Evolutionary conservation across 2,797 vertebrate species (phyloP), one percentile per base, ranked within the genome.

Genomic region (Amphiprion clarkii): DNA sequence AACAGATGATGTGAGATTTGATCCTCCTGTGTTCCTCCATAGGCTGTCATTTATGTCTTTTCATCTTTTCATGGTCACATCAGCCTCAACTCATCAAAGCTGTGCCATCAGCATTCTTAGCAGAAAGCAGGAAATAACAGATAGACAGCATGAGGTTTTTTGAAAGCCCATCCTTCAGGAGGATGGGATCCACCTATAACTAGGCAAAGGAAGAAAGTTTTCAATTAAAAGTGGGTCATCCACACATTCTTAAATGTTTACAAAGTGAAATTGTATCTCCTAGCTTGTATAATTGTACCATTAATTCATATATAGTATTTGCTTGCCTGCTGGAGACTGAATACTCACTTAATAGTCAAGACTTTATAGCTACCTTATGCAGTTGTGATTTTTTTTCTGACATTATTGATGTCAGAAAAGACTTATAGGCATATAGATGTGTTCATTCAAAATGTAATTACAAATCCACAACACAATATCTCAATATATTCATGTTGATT

Each of bases 11-110:
- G 67, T 70, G 74, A 77, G 81, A 83, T 86, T 83, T 83, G 76
- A 89, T 87, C 73, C 78, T 88, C 67, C 78, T 7, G 40, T 80
- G 72, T 82, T 84, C 55, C 76, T 87, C 70, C n/a, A 58, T 69
- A 57, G 77, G 78, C 76, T 83, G 78, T 87, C 84, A 83, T 81
- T 90, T 88, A 66, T 84, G 82, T 76, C 79, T 84, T 79, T 82
- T 89, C 78, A 86, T 87, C 86, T 89, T 86, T 84, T 85, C 75
- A 74, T 76, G 83, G 81, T 84, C 82, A 79, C 75, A 76, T 85
- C 75, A 78, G 64, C 59, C 75, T 62, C 66, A 76, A 66, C 74
- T 82, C 75, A 80, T 88, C 85, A 87, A 78, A 90, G 84, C 65
- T 51, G 48, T 74, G 81, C 85, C 66, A 85, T 84, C 62, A 80